phyloP scores from a whole-genome alignment of 2,888 invertebrate genomes.

The Sarcophaga variegata region DNA sequence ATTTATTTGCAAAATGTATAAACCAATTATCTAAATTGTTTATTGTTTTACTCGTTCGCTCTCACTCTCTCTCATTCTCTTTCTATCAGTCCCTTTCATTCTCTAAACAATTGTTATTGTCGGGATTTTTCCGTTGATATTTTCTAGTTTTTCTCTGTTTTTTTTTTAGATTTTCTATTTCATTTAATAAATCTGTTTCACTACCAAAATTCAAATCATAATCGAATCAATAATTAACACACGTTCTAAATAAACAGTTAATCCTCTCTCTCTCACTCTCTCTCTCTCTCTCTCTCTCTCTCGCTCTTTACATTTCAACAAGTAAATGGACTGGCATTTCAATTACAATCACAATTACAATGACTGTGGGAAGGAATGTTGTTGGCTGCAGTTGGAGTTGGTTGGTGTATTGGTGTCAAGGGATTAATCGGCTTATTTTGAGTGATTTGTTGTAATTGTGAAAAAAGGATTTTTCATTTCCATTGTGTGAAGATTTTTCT shows the following conservation, averaged over 20 bases:
- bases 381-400: not conserved
- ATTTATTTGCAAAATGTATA: constrained; percentile 56
- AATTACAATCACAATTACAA: not conserved
- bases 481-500: constrained; percentile 3
- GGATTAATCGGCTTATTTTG: constrained; percentile 65
- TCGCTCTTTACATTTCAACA: no score
- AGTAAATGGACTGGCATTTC: constrained; percentile 1
- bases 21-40: constrained; percentile 69
- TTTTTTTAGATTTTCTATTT: constrained; percentile 25
- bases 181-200: constrained; percentile 57
- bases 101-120: not conserved
- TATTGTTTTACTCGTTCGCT: not conserved
- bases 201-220: constrained; percentile 57
- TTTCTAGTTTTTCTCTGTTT: not conserved
- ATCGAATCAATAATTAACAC: constrained; percentile 66
- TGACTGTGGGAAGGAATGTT: not conserved
- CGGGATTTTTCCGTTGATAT: not conserved
- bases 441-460: constrained; percentile 49
- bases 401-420: constrained; percentile 50
- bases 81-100: no score
- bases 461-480: constrained; percentile 29
- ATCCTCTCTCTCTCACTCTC: not conserved
- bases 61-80: no score
- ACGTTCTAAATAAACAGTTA: constrained; percentile 45
- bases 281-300: no score